These are phyloP conservation scores for Pocillopora damicornis DNA, from an alignment of 64 coral and sea anemone species.

Conservation along the genomic window DNA sequence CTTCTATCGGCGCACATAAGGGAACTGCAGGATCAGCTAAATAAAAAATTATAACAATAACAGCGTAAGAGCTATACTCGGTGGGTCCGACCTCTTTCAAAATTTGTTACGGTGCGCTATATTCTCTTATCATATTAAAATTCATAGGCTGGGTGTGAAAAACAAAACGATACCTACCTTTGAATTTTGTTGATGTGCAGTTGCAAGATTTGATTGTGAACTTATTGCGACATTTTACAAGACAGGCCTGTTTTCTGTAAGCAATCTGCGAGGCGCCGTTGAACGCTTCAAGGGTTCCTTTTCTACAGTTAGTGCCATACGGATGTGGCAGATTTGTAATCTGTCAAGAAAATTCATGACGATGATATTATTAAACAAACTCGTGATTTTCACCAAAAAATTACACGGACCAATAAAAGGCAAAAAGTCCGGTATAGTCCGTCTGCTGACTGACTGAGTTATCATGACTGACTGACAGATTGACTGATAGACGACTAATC, in stretches of 20 bases:
- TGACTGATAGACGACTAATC: too few relatives aligned
- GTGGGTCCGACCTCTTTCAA: too few relatives aligned
- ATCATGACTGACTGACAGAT: too few relatives aligned
- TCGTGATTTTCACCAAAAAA: too few relatives aligned
- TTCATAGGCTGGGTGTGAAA: background rate
- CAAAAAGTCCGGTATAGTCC: too few relatives aligned
- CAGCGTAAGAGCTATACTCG: too few relatives aligned
- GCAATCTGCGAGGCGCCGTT: background rate
- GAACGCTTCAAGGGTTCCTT: background rate
- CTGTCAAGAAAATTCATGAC: background rate
- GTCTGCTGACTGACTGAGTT: too few relatives aligned
- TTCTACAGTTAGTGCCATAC: background rate
- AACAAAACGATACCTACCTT: background rate
- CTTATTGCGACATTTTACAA: constrained; percentile 24
- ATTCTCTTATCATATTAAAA: background rate
- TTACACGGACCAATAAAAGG: too few relatives aligned
- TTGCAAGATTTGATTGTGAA: background rate
- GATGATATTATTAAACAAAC: too few relatives aligned
- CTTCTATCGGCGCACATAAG: background rate
- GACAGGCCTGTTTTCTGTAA: background rate
- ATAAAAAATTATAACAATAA: background rate
- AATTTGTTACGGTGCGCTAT: too few relatives aligned
- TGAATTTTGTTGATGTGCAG: constrained; percentile 3
- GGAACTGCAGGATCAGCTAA: background rate
- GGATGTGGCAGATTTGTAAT: background rate